Base-by-base conservation (phyloP, 2,888 invertebrate genomes). In the Yponomeuta cagnagella region DNA sequence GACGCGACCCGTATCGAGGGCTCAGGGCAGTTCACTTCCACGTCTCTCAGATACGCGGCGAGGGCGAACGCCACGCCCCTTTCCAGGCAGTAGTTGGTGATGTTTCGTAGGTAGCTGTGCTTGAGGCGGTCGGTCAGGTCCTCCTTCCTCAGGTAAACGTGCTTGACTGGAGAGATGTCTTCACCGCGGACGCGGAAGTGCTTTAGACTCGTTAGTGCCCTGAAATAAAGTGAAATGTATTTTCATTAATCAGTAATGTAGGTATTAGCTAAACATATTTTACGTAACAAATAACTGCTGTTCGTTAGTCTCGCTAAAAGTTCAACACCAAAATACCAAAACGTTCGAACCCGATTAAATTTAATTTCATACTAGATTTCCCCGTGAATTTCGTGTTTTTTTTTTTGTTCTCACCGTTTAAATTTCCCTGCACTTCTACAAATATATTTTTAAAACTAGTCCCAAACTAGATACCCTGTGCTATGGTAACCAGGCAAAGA, bases 1-100 rank as follows among this genome's bases (percentile, higher is more conserved):
- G 95, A 93, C 0, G 95, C 94, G 64, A 97, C 82, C 68, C 97
- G 93, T 68, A 98, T 94, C 73, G 96, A 96, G 1, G 96, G 95
- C 74, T 94, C 93, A 0, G 95, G 95, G 48, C 94, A 90, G 68
- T 93, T 87, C 10, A 90, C 87, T 79, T 97, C 97, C 0, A 93
- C 89, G 15, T 94, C 91, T 52, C 95, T 90, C 52, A 97, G 86
- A 80, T 96, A 97, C 4, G 94, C 93, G 0, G 96, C 94, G 2
- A 94, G 90, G 0, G 95, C 93, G 65, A 97, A 80, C 1, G 96
- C 97, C 10, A 97, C 88, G 37, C 95, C 95, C 72, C 93, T 93
- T 37, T 94, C 90, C 73, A 95, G 89, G 75, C 95, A 95, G 92
- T 93, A 93, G 43, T 93, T 92, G 15, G 95, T 94, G 66, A 97